Percentiles rank a stretch among this genome's conserved stretches.
phyloP scores from a whole-genome alignment of 1,140 invertebrate genomes.

The Sinonovacula constricta region DNA sequence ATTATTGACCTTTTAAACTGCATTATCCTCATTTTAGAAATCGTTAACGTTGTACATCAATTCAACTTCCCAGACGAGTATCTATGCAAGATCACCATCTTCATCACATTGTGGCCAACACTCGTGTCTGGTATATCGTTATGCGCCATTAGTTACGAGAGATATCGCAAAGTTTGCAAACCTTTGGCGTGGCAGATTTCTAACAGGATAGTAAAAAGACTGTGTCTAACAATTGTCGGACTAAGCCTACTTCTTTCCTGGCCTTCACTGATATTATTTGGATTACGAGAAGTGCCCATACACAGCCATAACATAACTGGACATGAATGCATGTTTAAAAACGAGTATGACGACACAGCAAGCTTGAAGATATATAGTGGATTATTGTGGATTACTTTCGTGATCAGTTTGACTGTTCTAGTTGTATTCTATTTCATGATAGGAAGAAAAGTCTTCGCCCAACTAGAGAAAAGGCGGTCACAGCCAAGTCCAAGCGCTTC shows the following conservation, averaged over 20 bases:
- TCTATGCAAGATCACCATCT: conserved; percentile 33
- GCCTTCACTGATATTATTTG: conserved; percentile 26
- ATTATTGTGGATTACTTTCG: conserved; percentile 57
- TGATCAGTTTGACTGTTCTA: conserved; percentile 48
- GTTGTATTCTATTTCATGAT: conserved; percentile 61
- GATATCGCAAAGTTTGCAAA: conserved; percentile 22
- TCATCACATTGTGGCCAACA: conserved; percentile 12
- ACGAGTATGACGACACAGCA: conserved; percentile 46
- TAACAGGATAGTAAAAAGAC: background rate
- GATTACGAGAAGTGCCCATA: background rate
- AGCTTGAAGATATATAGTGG: conserved; percentile 54
- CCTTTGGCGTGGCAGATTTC: conserved; percentile 12
- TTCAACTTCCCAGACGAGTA: background rate
- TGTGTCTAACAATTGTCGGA: conserved; percentile 1
- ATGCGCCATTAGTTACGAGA: conserved; percentile 17
- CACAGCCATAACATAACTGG: conserved; percentile 49
- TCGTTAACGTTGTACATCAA: conserved; percentile 25
- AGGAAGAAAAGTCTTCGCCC: conserved; percentile 48
- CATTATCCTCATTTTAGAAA: conserved; percentile 33
- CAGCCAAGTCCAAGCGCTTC: background rate
- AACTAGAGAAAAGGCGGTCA: conserved; percentile 15
- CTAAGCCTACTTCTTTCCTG: background rate
- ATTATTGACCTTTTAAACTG: conserved; percentile 29
- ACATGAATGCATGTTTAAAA: conserved; percentile 61
- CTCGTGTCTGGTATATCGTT: conserved; percentile 14